Evolutionary conservation across 92 coral and sea anemone genomes (phyloP).

Genomic region (Bergia sp.): DNA sequence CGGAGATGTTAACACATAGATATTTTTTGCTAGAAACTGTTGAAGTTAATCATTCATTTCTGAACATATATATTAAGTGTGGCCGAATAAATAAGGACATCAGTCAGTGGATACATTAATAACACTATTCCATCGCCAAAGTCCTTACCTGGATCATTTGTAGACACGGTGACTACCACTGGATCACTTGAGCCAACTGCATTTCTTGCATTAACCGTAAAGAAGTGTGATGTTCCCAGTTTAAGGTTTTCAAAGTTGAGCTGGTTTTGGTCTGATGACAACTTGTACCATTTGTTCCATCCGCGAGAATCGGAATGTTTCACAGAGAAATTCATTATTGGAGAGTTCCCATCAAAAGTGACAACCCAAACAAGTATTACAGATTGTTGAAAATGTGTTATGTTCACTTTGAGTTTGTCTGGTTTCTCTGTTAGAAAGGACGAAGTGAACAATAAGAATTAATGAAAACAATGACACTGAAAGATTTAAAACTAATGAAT

Average conservation of each 20-base stretch:
- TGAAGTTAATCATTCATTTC: no score
- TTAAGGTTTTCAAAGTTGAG: neutral
- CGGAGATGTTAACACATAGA: no score
- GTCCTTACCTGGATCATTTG: neutral
- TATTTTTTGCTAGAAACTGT: no score
- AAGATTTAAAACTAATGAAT: no score
- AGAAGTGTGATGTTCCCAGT: neutral
- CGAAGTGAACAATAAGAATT: no score
- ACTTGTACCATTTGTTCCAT: neutral
- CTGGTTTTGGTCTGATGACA: neutral
- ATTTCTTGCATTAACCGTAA: neutral
- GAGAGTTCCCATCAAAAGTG: neutral
- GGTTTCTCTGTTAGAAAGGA: neutral
- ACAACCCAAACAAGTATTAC: neutral
- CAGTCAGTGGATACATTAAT: no score
- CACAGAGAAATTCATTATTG: neutral
- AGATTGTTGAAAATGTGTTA: neutral
- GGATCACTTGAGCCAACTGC: neutral
- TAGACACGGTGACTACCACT: neutral
- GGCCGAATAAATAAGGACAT: no score
- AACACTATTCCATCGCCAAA: no score
- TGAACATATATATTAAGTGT: no score
- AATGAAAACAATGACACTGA: neutral
- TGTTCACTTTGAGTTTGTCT: neutral
- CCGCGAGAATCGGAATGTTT: neutral